phyloP scores from a whole-genome alignment of 92 coral and sea anemone species.

The Palythoa grandiflora region DNA sequence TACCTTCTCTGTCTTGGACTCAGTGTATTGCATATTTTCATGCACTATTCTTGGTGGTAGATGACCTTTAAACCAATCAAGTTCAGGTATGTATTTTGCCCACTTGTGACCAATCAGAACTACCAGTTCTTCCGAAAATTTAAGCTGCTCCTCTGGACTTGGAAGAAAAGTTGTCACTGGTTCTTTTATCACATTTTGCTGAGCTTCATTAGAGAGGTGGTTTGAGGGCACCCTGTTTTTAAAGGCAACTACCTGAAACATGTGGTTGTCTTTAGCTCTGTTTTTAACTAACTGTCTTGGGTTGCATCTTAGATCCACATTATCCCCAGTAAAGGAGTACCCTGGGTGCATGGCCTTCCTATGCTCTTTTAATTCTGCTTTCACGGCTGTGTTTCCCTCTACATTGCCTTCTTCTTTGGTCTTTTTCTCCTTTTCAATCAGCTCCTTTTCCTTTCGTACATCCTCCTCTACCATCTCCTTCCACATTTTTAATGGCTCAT shows the following conservation, averaged over 20 bases:
- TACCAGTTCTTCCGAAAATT: no score
- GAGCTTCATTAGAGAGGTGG: constrained; percentile 50
- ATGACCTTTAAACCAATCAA: background rate
- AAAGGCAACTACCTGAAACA: constrained; percentile 61
- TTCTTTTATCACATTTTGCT: constrained; percentile 19
- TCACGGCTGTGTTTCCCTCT: background rate
- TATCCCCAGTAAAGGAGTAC: constrained; percentile 71
- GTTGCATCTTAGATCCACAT: background rate
- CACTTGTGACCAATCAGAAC: background rate
- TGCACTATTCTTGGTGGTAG: background rate
- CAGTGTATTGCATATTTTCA: background rate
- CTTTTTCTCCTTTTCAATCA: background rate
- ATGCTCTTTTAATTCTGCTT: background rate
- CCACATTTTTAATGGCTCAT: constrained; percentile 31
- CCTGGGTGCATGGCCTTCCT: constrained; percentile 69
- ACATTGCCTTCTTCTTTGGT: background rate
- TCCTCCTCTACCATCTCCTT: constrained; percentile 39
- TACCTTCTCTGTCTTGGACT: background rate
- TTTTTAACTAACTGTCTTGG: constrained; percentile 20
- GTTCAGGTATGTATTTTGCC: background rate
- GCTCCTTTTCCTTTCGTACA: constrained; percentile 31
- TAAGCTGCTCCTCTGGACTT: constrained; percentile 47
- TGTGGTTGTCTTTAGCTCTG: constrained; percentile 63
- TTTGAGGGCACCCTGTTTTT: constrained; percentile 58
- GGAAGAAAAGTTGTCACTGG: constrained; percentile 65